A percentile compares a stretch with the other conserved stretches of the same genome.
Evolutionary conservation across 2,797 vertebrate genomes (phyloP).

Genomic region (Anomalospiza imberbis): DNA sequence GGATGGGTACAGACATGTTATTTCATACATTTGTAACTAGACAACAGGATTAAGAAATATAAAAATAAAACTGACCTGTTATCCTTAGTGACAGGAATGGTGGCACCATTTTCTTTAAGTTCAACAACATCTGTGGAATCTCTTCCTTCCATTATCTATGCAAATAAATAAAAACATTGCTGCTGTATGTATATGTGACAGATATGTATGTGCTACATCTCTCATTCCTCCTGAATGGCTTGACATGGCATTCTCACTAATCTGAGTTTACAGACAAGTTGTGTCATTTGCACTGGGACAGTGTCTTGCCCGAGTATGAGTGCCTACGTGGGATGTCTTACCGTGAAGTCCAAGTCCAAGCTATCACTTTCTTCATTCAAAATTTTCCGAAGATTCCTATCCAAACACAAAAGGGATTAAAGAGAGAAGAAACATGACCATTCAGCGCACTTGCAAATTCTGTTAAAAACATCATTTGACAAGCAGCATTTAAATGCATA

Average conservation of each 20-base stretch:
- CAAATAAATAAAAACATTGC: not conserved
- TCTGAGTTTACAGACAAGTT: not conserved
- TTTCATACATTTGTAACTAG: not conserved
- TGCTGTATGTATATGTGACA: not conserved
- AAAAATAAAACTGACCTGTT: conserved; percentile 66
- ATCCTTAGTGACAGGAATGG: conserved; percentile 64
- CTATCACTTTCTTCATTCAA: conserved; percentile 58
- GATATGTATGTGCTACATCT: not conserved
- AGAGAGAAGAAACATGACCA: not conserved
- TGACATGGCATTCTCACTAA: not conserved
- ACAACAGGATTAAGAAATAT: not conserved
- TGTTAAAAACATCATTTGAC: not conserved
- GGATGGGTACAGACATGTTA: not conserved
- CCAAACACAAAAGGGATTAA: not conserved
- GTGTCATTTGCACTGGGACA: not conserved
- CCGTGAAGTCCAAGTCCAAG: conserved; percentile 67
- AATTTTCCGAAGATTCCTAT: conserved; percentile 57
- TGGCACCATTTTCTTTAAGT: conserved; percentile 70
- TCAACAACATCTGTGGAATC: conserved; percentile 1
- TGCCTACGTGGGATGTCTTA: not conserved
- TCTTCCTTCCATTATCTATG: not conserved
- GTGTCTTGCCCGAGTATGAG: not conserved
- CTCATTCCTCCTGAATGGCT: not conserved
- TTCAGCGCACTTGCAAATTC: not conserved
- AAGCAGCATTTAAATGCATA: not conserved